Base-by-base conservation (phyloP, 64 coral and sea anemone genomes). In the Montipora cactus region DNA sequence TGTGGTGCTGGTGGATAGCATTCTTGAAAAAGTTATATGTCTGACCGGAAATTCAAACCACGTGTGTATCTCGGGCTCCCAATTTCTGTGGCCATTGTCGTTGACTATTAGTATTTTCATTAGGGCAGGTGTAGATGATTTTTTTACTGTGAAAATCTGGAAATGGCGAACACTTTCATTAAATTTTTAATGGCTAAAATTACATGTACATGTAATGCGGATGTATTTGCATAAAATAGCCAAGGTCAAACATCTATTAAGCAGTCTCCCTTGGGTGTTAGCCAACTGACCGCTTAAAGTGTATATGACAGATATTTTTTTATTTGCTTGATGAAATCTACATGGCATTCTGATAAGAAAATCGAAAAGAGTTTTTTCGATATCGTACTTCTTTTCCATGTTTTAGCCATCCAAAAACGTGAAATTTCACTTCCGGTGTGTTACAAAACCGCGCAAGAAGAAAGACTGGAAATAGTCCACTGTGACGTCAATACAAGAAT, bases 21-120 rank as follows among this genome's bases (percentile, higher is more conserved):
- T 55, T 5, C 49, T 80, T 5, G 49, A 80, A 22, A 80, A 80
- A 80, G 8, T 79, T 22, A 4, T 80, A n/a, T 80, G 22, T 57
- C 78, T 80, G 7, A 18, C 67, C 2, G 78, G 47, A 19, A 80
- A 80, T 80, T 7, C 28, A 19, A 57, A 18, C 21, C 47, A 80
- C 53, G 16, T 50, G 16, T 80, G 5, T 80, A n/a, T 49, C 53
- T 19, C 44, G 47, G 8, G 78, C 53, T 52, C 45, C 78, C 19
- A 80, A 80, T 57, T 80, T 80, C 21, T 80, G 78, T 80, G 78
- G 48, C 53, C 78, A 80, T 80, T 80, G 78, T 80, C 78, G 78
- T 14, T 80, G 78, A 80, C 6, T 51, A 49, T 49, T n/a, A 5
- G 53, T 4, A 80, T 7, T 20, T 80, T 6, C 53, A 57, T 15